Base-by-base conservation (phyloP, 1,140 invertebrate species). In the Nasonia giraulti region DNA sequence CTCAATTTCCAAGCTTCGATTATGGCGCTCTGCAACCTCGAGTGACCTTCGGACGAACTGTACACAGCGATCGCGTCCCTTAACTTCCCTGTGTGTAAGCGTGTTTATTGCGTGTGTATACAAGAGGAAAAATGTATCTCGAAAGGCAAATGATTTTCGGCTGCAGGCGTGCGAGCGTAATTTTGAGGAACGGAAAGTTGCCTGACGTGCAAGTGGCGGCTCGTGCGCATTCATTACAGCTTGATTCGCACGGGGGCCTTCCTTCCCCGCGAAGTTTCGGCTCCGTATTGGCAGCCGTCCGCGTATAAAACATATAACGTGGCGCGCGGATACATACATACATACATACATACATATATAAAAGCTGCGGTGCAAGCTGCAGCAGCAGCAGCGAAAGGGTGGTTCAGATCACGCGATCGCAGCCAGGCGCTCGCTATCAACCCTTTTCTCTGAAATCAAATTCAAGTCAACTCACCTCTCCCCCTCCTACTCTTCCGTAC, bases 401-500 rank as follows among this genome's bases (percentile, higher is more conserved):
- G 87, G 86, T 85, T 87, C 85, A 85, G 85, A 90, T 91, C 91
- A 92, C 91, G 91, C 91, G 91, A 92, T 92, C 90, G 89, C 88
- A 80, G 68, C 55, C 55, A 0, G 20, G 20, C 68, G 83, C 78
- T 83, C 87, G 84, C 76, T 89, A 91, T 76, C 91, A 91, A 92
- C 91, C 91, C 91, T 91, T 91, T 92, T 92, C 91, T 89, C 87
- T 88, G 90, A 89, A 91, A 91, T 92, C 91, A 90, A 91, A 92
- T 92, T 92, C 90, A 88, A 89, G 84, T 88, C 87, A 86, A 80
- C 73, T 74, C 23, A 68, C 73, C 73, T 74, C 23, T 71, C 66
- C 71, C 27, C 71, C 74, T 27, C 62, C 31, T 55, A n/a, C 76
- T 80, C 86, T 40, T 23, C 84, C 86, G 80, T 84, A 73, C 33